Conservation (phyloP, 2,888 invertebrate species). For the Polyommatus icarus region DNA sequence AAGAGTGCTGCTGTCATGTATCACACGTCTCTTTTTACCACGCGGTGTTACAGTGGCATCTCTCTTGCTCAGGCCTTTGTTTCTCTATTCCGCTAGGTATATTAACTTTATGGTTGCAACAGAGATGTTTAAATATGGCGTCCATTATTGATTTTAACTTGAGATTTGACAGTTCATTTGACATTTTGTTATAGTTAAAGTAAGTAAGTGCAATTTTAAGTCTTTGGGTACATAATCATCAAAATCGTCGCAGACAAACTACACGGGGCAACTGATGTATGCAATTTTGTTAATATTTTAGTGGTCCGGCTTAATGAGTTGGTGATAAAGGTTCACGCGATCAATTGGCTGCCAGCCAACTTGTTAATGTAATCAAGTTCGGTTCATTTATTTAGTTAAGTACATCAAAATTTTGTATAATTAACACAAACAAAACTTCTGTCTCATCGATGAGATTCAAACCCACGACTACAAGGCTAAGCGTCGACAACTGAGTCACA, state of each 20-base stretch:
- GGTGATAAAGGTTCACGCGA: constrained; percentile 11
- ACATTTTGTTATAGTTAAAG: too few species aligned
- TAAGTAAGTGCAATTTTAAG: too few species aligned
- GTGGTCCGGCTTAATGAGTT: constrained; percentile 4
- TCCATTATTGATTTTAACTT: too few species aligned
- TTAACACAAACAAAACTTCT: neutral
- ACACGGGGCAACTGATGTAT: neutral
- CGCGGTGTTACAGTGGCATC: too few species aligned
- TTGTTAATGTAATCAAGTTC: neutral
- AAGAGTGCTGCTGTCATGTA: too few species aligned
- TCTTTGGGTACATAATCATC: neutral
- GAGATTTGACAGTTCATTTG: too few species aligned
- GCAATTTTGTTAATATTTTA: constrained; percentile 16
- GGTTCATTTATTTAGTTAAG: neutral
- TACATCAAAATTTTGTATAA: neutral
- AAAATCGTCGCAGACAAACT: neutral
- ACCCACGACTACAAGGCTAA: neutral
- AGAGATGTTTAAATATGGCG: too few species aligned
- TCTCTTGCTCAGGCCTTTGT: too few species aligned
- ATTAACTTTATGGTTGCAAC: too few species aligned
- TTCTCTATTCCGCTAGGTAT: too few species aligned
- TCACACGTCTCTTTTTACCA: too few species aligned
- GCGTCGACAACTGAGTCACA: too few species aligned
- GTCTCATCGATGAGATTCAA: neutral
- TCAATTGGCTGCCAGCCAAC: constrained; percentile 12